Percentiles rank a stretch among this genome's conserved stretches.
Conservation (phyloP, 2,113 vertebrate species). For the Cavia aperea region DNA sequence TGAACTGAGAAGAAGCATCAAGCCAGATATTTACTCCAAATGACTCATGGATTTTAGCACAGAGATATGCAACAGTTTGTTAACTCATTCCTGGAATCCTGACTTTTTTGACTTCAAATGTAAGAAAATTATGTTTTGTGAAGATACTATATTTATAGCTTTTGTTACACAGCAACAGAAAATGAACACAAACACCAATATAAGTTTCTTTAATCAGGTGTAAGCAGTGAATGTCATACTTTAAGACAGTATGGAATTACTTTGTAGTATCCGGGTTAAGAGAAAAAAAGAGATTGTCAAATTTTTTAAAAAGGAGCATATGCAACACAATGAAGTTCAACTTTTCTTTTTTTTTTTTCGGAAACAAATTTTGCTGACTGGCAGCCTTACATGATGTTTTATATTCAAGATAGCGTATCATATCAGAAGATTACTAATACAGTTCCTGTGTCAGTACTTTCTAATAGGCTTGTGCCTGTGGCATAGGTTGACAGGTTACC, state of each 20-base stretch:
- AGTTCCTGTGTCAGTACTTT: constrained; percentile 47
- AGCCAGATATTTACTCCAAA: background rate
- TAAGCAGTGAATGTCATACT: background rate
- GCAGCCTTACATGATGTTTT: constrained; percentile 21
- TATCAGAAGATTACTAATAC: constrained; percentile 16
- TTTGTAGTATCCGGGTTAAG: constrained; percentile 48
- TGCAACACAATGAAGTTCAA: constrained; percentile 57
- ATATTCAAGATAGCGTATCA: constrained; percentile 27
- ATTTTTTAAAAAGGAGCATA: constrained; percentile 39
- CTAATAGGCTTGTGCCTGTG: constrained; percentile 18
- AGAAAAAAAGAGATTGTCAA: background rate
- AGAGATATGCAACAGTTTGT: background rate
- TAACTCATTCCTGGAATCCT: background rate
- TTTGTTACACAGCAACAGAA: background rate
- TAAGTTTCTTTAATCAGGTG: background rate
- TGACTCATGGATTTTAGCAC: background rate
- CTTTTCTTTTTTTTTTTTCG: constrained; percentile 28
- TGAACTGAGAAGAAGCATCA: background rate
- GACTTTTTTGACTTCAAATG: background rate
- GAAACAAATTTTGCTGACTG: constrained; percentile 57
- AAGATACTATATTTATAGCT: background rate
- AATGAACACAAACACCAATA: background rate
- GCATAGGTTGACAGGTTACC: constrained; percentile 63
- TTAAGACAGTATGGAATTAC: constrained; percentile 1
- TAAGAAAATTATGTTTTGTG: background rate